A percentile compares a stretch with the other conserved stretches of the same genome.
Evolutionary conservation across 2,888 invertebrate species (phyloP).

Genomic region (Ernsta delagoae): DNA sequence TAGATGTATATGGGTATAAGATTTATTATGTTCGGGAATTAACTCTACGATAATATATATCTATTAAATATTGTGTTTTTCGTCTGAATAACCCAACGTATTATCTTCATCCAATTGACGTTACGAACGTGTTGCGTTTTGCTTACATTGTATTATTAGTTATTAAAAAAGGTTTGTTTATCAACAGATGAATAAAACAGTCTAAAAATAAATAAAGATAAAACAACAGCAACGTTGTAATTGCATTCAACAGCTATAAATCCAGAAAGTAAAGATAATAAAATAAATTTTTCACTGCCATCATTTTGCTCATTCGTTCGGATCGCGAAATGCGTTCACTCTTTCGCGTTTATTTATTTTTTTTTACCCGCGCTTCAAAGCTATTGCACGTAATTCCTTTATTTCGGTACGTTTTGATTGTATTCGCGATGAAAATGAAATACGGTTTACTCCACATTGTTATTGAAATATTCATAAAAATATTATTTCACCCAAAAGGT

Average conservation of each 20-base stretch:
- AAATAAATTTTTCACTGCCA: slow-evolving; percentile 12
- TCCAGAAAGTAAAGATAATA: background rate
- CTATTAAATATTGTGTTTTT: too few relatives aligned
- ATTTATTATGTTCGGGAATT: background rate
- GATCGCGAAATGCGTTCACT: slow-evolving; percentile 28
- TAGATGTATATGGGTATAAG: background rate
- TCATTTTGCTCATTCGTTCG: slow-evolving; percentile 29
- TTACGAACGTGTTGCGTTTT: too few relatives aligned
- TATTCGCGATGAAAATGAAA: slow-evolving; percentile 10
- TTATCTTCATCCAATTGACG: too few relatives aligned
- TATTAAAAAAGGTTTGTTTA: too few relatives aligned
- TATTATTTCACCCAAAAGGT: background rate
- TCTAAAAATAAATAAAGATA: too few relatives aligned
- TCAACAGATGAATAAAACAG: too few relatives aligned
- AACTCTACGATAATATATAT: background rate
- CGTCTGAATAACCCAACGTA: too few relatives aligned
- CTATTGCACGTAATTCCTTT: slow-evolving; percentile 23
- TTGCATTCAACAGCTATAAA: background rate
- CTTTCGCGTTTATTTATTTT: slow-evolving; percentile 30
- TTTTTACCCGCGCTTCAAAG: slow-evolving; percentile 8
- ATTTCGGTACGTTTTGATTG: slow-evolving; percentile 15
- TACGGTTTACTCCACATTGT: background rate
- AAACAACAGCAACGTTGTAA: too few relatives aligned
- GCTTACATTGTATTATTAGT: too few relatives aligned
- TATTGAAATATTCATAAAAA: background rate